Evolutionary conservation across 2,797 vertebrate species (phyloP), one percentile per base, ranked within the genome.

Genomic region (Enteromius viviparus): DNA sequence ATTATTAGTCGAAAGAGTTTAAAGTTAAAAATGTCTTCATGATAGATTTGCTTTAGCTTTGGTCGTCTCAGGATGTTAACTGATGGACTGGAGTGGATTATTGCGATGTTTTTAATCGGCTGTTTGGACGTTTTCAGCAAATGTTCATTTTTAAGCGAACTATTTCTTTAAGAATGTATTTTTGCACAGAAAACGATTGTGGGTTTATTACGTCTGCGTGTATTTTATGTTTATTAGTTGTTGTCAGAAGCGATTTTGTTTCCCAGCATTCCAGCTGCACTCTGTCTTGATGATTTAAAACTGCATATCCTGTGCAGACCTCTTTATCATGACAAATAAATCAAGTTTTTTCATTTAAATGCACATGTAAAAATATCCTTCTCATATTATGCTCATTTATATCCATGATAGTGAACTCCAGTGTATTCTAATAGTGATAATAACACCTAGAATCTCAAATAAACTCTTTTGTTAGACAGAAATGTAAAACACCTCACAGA

Each of bases 271-370:
- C 32, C 65, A 69, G n/a, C 65, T 58, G 49, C 49, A 40, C 62
- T 79, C 60, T 62, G 76, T 6, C 40, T 45, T 64, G 34, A 65
- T 53, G 37, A 65, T 65, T 51, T 49, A 51, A 78, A 49, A 65
- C 55, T 12, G 76, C 29, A 21, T 47, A 19, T 76, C 42, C 45
- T 32, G 45, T 14, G 19, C 71, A 75, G 47, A 5, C 71, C 45
- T 74, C 71, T 55, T 37, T 75, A 75, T 75, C 77, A 4, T 42
- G 32, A 60, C 75, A 32, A 62, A 62, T 58, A 62, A 77, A 77
- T 19, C 75, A 58, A 15, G 51, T 42, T 42, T 76, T 60, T 60
- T 58, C 51, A 76, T 76, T 40, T 26, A 40, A 37, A 40, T 15
- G 72, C 72, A 14, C 45, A 19, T 49, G 40, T 26, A 17, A 26